These are phyloP conservation scores for Phrixothrix hirtus DNA, from an alignment of 2,888 invertebrate genomes.

Conservation along the genomic window DNA sequence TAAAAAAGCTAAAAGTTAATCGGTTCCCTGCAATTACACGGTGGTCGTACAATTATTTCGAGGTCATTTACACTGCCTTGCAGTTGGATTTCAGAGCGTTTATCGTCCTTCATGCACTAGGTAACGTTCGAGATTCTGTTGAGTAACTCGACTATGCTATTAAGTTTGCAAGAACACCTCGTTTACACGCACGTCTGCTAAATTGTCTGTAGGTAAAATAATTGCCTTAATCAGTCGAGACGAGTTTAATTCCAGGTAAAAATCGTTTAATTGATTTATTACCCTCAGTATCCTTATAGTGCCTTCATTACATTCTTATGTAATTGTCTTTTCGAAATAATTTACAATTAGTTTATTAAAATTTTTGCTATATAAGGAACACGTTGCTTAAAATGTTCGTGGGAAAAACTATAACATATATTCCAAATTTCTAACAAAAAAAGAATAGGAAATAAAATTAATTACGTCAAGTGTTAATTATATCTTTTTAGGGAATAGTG, in stretches of 20 bases:
- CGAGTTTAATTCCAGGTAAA: conserved; percentile 20
- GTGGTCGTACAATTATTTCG: conserved; percentile 25
- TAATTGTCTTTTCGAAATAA: too few species aligned
- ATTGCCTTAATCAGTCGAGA: conserved; percentile 26
- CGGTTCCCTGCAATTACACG: conserved; percentile 26
- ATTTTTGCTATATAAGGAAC: too few species aligned
- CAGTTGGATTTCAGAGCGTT: conserved; percentile 23
- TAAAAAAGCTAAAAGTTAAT: conserved; percentile 22
- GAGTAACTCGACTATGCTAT: conserved; percentile 22
- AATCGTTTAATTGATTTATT: conserved; percentile 28
- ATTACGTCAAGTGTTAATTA: too few species aligned
- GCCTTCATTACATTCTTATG: conserved; percentile 4
- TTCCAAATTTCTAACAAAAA: too few species aligned
- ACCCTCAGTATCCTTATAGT: conserved; percentile 5
- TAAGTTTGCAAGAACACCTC: conserved; percentile 25
- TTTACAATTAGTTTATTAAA: too few species aligned
- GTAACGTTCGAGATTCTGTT: conserved; percentile 20
- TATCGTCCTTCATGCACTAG: conserved; percentile 27
- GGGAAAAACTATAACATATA: too few species aligned
- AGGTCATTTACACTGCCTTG: conserved; percentile 29
- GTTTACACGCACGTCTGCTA: conserved; percentile 34
- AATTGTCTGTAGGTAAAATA: conserved; percentile 30
- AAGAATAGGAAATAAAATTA: too few species aligned
- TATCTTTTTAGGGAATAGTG: too few species aligned
- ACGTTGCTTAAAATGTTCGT: too few species aligned